phyloP scores from a whole-genome alignment of 2,797 vertebrate genomes.

The Masticophis lateralis region DNA sequence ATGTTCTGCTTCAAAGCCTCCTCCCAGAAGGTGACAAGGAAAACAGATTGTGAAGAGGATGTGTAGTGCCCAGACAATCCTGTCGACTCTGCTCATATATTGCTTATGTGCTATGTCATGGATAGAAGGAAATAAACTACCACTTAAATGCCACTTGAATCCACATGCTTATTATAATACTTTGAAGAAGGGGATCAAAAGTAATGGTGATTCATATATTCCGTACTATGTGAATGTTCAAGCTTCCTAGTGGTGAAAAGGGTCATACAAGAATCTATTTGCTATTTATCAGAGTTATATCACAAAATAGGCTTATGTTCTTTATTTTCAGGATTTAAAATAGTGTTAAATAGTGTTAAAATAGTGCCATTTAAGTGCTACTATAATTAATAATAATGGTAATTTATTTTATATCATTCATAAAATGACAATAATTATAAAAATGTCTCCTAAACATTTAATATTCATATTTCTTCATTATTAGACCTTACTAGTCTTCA shows the following conservation, averaged over 20 bases:
- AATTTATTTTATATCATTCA: neutral
- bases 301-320: neutral
- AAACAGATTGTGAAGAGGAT: too few relatives aligned
- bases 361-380: neutral
- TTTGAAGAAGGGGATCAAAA: neutral
- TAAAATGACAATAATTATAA: neutral
- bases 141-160: neutral
- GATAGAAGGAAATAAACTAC: too few relatives aligned
- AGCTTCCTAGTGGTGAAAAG: neutral
- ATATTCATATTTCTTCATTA: neutral
- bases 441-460: neutral
- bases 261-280: neutral
- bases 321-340: neutral
- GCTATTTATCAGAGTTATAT: neutral
- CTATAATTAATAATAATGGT: slow-evolving; percentile 3
- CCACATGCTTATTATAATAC: neutral
- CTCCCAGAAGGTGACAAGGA: too few relatives aligned
- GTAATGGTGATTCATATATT: neutral
- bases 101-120: too few relatives aligned
- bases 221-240: neutral
- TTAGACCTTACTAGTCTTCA: slow-evolving; percentile 17
- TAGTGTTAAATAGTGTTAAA: too few relatives aligned
- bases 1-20: too few relatives aligned
- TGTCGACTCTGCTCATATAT: too few relatives aligned
- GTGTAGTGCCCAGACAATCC: too few relatives aligned